A percentile compares a stretch with the other conserved stretches of the same genome.
Conservation (phyloP, 1,140 invertebrate species). For the Hirudo medicinalis region DNA sequence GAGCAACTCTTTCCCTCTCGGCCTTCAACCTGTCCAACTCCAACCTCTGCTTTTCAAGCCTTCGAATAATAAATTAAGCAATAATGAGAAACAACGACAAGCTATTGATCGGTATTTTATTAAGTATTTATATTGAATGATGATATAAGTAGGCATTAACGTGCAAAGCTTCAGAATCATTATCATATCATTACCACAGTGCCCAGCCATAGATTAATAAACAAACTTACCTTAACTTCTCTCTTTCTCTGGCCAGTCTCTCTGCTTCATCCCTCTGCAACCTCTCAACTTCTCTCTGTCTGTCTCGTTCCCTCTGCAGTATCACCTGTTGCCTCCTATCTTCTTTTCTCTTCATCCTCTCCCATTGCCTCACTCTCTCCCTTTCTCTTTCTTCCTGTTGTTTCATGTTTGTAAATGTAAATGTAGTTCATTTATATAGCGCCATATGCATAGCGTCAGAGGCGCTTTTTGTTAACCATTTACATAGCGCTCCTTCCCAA, state of each 20-base stretch:
- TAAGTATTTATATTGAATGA: neutral
- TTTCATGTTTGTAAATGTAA: no score
- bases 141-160: neutral
- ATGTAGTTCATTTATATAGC: no score
- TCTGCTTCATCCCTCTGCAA: conserved; percentile 64
- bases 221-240: conserved; percentile 31
- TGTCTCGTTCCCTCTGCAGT: conserved; percentile 40
- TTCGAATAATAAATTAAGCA: conserved; percentile 17
- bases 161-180: neutral
- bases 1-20: conserved; percentile 46
- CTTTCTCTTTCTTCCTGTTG: conserved; percentile 59
- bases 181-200: neutral
- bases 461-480: no score
- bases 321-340: conserved; percentile 59
- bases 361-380: conserved; percentile 60
- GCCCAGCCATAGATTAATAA: neutral
- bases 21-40: conserved; percentile 57
- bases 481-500: no score
- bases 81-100: neutral
- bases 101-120: neutral
- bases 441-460: no score
- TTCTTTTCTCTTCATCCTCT: conserved; percentile 56
- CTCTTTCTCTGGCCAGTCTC: conserved; percentile 50
- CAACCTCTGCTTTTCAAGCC: conserved; percentile 59
- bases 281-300: conserved; percentile 61